These are phyloP conservation scores for Oreochromis spilurus DNA, from an alignment of 2,113 vertebrate genomes.

Conservation along the genomic window DNA sequence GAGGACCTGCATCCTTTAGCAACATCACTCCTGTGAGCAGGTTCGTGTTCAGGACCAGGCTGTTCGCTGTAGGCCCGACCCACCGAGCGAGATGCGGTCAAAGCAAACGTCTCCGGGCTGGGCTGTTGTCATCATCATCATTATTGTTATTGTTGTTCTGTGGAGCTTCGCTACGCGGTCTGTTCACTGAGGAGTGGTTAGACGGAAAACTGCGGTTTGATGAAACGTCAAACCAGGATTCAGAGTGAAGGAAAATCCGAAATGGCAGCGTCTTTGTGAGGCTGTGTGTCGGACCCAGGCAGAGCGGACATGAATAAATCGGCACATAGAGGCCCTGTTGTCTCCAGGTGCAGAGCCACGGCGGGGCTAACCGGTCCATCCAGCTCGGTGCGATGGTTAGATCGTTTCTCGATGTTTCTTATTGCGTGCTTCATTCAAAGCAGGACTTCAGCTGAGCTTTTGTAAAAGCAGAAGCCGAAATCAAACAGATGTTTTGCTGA, in stretches of 20 bases:
- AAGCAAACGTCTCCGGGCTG: neutral
- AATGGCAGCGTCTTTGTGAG: neutral
- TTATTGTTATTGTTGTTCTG: neutral
- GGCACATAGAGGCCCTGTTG: neutral
- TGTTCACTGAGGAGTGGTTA: neutral
- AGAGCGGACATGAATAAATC: neutral
- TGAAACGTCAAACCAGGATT: neutral
- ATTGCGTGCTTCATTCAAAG: neutral
- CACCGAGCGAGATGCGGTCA: neutral
- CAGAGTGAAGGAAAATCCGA: no score
- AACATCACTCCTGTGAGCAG: slow-evolving; percentile 23
- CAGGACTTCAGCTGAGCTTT: neutral
- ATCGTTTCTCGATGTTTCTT: neutral
- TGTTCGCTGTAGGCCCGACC: neutral
- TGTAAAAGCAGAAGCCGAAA: neutral
- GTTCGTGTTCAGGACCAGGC: neutral
- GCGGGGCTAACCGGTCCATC: neutral
- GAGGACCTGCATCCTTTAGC: slow-evolving; percentile 33
- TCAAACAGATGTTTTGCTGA: neutral
- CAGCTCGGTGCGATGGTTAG: neutral
- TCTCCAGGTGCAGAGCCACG: neutral
- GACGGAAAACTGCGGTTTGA: neutral
- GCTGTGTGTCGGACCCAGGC: neutral
- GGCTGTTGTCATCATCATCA: neutral
- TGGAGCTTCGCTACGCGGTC: neutral